Base-by-base conservation (phyloP, 2,797 vertebrate species). In the Oceanodroma leucorhoa region DNA sequence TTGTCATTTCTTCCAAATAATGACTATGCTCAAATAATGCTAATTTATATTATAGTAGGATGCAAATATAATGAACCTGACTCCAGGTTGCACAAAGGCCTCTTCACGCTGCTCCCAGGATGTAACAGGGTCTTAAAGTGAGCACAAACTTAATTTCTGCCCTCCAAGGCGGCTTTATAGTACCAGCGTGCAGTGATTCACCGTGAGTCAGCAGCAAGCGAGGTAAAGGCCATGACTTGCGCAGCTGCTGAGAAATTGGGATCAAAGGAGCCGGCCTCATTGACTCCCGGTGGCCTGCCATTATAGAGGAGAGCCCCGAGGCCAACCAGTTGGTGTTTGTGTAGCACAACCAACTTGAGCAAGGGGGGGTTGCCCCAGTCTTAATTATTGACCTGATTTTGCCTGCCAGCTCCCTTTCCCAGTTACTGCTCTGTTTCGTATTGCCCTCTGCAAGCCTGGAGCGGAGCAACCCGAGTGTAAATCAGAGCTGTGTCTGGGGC, bases 221-320 rank as follows among this genome's bases (percentile, higher is more conserved):
- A 50, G 12, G 5, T 30, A 88, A 87, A 89, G 83, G 92, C 94
- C 93, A 5, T 60, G 90, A 90, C 95, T 96, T 66, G 92, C 62
- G 70, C 93, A 97, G 96, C 93, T 96, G 94, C 92, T 87, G 77
- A 89, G 94, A 94, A 97, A 94, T 1, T 36, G 83, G 81, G 90
- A 96, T 96, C 90, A 95, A 95, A 96, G 88, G n/a, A 95, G 73
- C 76, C 41, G 2, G 62, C 32, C 66, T 61, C 62, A 48, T 45
- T 79, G 88, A 36, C 83, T 94, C 66, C 58, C 6, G 14, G 48
- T 85, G 84, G 84, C 78, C 78, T 92, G 43, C 48, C 73, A 55
- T 93, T 41, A 61, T 45, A 34, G 9, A 21, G 70, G 38, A 65
- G 66, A 93, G 94, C 94, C 94, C 91, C 0, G 45, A 92, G 96